These are phyloP conservation scores for Apaloderma vittatum DNA, from an alignment of 2,113 vertebrate species.

Conservation along the genomic window DNA sequence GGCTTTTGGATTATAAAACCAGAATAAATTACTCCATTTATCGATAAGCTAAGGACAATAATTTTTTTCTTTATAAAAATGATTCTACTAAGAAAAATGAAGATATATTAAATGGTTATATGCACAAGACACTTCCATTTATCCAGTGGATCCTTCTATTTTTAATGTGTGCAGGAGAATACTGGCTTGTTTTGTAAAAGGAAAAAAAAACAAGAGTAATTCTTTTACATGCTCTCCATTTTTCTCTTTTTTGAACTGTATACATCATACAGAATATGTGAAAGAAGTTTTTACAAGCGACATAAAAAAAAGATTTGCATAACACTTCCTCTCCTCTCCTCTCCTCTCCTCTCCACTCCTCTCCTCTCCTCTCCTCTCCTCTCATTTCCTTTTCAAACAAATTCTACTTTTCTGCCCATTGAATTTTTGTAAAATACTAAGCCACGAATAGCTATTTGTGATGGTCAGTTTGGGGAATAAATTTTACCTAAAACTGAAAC, in stretches of 20 bases:
- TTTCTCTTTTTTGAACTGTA: not conserved
- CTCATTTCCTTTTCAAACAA: not conserved
- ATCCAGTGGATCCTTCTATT: not conserved
- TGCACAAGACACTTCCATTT: not conserved
- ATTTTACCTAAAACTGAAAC: not conserved
- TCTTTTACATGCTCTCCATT: accelerated
- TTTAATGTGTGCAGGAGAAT: not conserved
- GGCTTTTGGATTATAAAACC: not conserved
- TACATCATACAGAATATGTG: not conserved
- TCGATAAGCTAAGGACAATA: not conserved
- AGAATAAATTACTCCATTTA: not conserved
- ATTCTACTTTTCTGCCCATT: not conserved
- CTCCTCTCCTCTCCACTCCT: too few species aligned
- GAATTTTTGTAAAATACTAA: not conserved
- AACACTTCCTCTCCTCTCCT: too few species aligned
- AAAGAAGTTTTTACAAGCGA: not conserved
- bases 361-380: too few species aligned
- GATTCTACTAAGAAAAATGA: not conserved
- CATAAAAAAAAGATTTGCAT: not conserved
- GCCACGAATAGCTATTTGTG: not conserved
- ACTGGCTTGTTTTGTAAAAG: not conserved
- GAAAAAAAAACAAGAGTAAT: not conserved
- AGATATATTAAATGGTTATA: not conserved
- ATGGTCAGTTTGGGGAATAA: not conserved
- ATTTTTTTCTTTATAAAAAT: not conserved